Percentiles rank a stretch among this genome's conserved stretches.
phyloP scores from a whole-genome alignment of 2,113 vertebrate species.

The Aix galericulata region DNA sequence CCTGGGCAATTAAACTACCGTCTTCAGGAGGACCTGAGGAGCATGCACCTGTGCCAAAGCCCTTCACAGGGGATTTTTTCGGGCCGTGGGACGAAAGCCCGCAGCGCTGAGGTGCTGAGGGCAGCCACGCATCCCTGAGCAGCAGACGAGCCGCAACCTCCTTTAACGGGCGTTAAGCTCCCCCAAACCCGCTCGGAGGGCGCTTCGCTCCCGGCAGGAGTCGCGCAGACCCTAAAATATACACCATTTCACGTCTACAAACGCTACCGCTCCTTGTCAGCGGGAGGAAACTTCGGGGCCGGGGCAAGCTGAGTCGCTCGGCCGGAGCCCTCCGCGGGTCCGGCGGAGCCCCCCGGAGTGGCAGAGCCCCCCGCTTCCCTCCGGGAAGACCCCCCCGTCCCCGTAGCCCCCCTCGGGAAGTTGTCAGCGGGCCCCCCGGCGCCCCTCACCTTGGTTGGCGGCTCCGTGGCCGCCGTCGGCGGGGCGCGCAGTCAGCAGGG shows the following conservation, averaged over 20 bases:
- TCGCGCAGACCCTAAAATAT: neutral
- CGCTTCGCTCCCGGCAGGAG: neutral
- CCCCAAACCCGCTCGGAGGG: neutral
- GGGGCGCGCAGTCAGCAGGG: slow-evolving; percentile 67
- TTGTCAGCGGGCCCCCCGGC: neutral
- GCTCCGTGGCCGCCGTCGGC: slow-evolving; percentile 69
- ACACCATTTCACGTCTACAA: rapidly evolving
- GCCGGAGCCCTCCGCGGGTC: rapidly evolving
- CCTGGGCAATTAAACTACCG: neutral
- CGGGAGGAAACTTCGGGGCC: neutral
- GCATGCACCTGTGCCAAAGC: neutral
- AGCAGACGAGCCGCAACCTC: neutral
- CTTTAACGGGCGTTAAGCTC: neutral
- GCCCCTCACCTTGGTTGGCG: slow-evolving; percentile 77
- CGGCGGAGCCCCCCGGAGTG: neutral
- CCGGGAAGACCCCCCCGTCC: neutral
- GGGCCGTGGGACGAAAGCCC: rapidly evolving
- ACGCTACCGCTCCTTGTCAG: neutral
- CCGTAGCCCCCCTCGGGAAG: neutral
- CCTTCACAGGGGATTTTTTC: neutral
- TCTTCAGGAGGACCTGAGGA: neutral
- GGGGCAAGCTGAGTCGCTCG: neutral
- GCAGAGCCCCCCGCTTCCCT: no score
- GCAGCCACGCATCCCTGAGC: neutral
- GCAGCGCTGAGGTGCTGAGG: neutral